These are phyloP conservation scores for Musca domestica DNA, from an alignment of 1,140 invertebrate species.

Conservation along the genomic window DNA sequence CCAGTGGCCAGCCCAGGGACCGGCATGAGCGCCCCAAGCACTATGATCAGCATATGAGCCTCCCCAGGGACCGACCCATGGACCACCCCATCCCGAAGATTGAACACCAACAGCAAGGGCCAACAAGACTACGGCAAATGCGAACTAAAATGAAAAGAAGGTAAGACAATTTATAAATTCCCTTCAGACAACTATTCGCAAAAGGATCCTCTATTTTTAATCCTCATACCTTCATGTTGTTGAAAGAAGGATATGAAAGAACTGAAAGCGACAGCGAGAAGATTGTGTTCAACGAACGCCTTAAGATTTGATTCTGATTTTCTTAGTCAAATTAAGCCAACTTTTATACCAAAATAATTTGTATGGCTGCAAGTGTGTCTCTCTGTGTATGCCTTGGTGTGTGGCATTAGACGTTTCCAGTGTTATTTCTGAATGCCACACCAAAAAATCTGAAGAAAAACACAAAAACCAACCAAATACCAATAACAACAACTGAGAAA, in stretches of 20 bases:
- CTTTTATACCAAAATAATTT: slow-evolving; percentile 47
- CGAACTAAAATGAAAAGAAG: slow-evolving; percentile 40
- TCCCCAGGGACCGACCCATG: slow-evolving; percentile 33
- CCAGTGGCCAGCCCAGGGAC: neutral
- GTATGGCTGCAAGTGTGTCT: neutral
- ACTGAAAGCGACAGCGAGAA: slow-evolving; percentile 12
- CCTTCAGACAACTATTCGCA: neutral
- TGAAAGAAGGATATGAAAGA: slow-evolving; percentile 31
- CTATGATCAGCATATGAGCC: slow-evolving; percentile 14
- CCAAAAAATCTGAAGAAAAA: too few species aligned
- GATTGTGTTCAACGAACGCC: slow-evolving; percentile 47
- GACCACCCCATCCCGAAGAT: slow-evolving; percentile 40
- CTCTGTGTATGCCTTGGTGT: too few species aligned
- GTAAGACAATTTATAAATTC: slow-evolving; percentile 29
- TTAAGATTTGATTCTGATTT: slow-evolving; percentile 52
- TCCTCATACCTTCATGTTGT: slow-evolving; percentile 47
- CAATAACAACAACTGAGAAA: too few species aligned
- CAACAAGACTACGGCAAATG: slow-evolving; percentile 53
- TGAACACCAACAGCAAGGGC: slow-evolving; percentile 50
- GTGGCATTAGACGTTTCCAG: too few species aligned
- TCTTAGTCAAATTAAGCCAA: slow-evolving; percentile 51
- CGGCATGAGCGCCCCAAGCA: slow-evolving; percentile 14
- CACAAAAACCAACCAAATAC: too few species aligned
- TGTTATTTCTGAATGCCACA: too few species aligned
- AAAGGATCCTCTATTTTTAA: neutral